Conservation (phyloP, 2,888 invertebrate species). For the Orchestes rusci region DNA sequence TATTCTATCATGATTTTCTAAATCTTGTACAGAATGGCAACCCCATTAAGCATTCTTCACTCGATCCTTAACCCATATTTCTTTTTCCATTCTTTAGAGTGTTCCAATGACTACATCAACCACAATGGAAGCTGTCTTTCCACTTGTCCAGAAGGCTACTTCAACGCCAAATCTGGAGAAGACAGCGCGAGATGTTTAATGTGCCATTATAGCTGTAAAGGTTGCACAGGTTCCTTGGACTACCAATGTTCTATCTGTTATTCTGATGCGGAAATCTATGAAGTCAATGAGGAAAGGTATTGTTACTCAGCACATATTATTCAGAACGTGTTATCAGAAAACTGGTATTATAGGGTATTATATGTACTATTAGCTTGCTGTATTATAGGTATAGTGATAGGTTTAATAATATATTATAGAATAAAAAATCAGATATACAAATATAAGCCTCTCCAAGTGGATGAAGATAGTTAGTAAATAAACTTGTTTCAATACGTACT, state of each 20-base stretch:
- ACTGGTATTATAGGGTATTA: slow-evolving; percentile 35
- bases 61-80: too few relatives aligned
- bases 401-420: not conserved
- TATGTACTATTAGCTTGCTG: not conserved
- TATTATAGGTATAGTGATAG: not conserved
- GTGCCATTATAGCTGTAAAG: slow-evolving; percentile 71
- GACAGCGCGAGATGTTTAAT: slow-evolving; percentile 46
- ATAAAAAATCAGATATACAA: not conserved
- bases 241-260: slow-evolving; percentile 63
- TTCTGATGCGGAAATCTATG: slow-evolving; percentile 54
- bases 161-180: slow-evolving; percentile 30
- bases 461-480: too few relatives aligned
- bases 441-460: too few relatives aligned
- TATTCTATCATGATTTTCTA: too few relatives aligned
- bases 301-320: slow-evolving; percentile 38
- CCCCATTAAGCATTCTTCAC: too few relatives aligned
- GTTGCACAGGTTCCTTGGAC: slow-evolving; percentile 61
- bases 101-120: slow-evolving; percentile 54
- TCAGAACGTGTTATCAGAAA: slow-evolving; percentile 29
- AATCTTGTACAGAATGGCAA: too few relatives aligned
- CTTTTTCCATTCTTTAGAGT: slow-evolving; percentile 49
- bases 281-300: slow-evolving; percentile 36
- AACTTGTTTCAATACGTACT: too few relatives aligned
- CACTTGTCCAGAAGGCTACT: slow-evolving; percentile 46
- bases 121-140: slow-evolving; percentile 54